Evolutionary conservation across 2,113 vertebrate genomes (phyloP).

Genomic region (Bothrops jararaca): DNA sequence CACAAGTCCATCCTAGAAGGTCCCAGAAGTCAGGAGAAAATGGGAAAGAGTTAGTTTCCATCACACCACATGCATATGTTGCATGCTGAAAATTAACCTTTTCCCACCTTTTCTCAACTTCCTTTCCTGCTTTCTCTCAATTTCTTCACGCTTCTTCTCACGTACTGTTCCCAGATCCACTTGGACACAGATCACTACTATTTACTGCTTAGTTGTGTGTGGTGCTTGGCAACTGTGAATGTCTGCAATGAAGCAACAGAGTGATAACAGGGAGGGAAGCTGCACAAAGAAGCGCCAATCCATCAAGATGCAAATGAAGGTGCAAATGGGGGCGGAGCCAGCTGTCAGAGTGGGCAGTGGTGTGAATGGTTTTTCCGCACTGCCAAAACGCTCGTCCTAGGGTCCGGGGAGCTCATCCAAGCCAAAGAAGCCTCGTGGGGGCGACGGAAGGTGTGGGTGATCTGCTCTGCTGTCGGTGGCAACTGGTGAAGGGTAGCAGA

Average conservation of each 20-base stretch:
- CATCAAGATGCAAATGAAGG: too few species aligned
- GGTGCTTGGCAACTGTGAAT: neutral
- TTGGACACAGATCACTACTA: neutral
- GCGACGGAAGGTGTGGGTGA: too few species aligned
- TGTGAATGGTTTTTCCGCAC: too few species aligned
- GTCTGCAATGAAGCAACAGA: neutral
- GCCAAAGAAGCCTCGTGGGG: too few species aligned
- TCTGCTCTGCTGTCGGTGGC: too few species aligned
- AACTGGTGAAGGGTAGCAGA: too few species aligned
- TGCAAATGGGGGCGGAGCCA: too few species aligned
- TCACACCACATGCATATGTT: neutral
- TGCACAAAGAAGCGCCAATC: too few species aligned
- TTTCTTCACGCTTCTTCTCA: neutral
- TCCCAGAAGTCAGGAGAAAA: neutral
- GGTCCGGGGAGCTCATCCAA: too few species aligned
- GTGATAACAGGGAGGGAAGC: too few species aligned
- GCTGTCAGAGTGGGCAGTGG: too few species aligned
- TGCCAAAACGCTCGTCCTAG: too few species aligned
- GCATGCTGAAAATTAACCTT: neutral
- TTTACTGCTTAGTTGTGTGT: neutral
- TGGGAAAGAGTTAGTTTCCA: neutral
- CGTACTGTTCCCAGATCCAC: neutral
- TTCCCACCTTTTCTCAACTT: neutral
- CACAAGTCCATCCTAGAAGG: neutral
- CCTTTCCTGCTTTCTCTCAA: neutral